Evolutionary conservation across 2,797 vertebrate genomes (phyloP).

Genomic region (Paramormyrops hopkinsi): DNA sequence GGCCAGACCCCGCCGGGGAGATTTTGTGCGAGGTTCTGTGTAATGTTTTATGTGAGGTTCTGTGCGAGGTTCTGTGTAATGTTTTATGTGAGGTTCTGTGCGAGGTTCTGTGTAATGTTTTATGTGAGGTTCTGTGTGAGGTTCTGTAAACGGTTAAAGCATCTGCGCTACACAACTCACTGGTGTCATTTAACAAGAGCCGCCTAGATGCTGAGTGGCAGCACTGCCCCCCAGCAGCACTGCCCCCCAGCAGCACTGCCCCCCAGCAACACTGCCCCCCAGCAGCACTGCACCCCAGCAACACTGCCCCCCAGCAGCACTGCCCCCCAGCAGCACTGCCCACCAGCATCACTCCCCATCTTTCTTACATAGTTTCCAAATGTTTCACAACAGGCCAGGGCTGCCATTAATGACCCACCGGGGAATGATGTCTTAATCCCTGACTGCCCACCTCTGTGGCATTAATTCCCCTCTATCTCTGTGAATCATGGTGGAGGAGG

Average conservation of each 20-base stretch:
- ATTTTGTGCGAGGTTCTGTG: constrained; percentile 24
- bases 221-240: background rate
- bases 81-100: constrained; percentile 21
- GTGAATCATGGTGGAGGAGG: background rate
- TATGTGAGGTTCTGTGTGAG: constrained; percentile 28
- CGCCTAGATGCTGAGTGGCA: constrained; percentile 19
- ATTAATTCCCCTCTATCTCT: background rate
- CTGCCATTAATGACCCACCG: constrained; percentile 33
- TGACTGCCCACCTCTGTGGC: background rate
- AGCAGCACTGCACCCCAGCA: background rate
- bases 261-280: constrained; percentile 1
- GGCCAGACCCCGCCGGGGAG: background rate
- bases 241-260: background rate
- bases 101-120: background rate
- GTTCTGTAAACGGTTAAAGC: constrained; percentile 42
- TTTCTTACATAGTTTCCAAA: constrained; percentile 45
- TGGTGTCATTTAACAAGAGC: background rate
- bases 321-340: constrained; percentile 13
- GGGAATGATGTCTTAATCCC: background rate
- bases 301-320: background rate
- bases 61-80: background rate
- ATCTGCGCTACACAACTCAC: constrained; percentile 40
- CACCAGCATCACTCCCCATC: constrained; percentile 26
- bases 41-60: constrained; percentile 27
- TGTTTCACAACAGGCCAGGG: constrained; percentile 43